phyloP scores from a whole-genome alignment of 37 sponge, comb jelly and placozoan genomes.

The Bolinopsis microptera region DNA sequence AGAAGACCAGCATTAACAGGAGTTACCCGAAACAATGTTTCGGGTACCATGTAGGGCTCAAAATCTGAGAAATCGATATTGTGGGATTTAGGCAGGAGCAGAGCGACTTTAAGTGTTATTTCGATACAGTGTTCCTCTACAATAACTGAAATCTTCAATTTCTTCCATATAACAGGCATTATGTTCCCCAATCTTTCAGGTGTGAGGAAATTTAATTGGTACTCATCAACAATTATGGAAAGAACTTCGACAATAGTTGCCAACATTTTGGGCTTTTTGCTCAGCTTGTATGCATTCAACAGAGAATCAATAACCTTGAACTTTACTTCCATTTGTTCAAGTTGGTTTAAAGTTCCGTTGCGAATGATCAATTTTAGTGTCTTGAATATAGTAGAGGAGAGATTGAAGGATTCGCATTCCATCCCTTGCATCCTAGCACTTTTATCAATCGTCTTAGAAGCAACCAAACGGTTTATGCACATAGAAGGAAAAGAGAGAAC shows the following conservation, averaged over 20 bases:
- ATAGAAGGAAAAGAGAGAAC: too few relatives aligned
- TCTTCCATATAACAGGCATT: not conserved
- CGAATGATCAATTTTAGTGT: too few relatives aligned
- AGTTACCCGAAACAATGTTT: not conserved
- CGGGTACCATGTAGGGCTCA: not conserved
- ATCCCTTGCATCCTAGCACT: too few relatives aligned
- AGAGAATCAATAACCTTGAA: not conserved
- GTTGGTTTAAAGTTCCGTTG: not conserved
- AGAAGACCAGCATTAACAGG: not conserved
- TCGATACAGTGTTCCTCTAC: not conserved
- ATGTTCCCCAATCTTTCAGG: not conserved
- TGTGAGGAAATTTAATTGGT: not conserved
- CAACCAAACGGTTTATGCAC: too few relatives aligned
- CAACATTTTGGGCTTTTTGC: too few relatives aligned
- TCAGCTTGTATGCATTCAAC: too few relatives aligned
- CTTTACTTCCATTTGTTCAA: not conserved
- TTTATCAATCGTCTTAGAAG: too few relatives aligned
- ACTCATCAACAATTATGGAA: not conserved
- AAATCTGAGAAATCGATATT: not conserved
- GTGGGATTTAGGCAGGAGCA: not conserved
- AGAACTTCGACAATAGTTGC: too few relatives aligned
- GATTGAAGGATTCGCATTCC: too few relatives aligned
- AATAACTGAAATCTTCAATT: not conserved
- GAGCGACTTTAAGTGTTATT: not conserved
- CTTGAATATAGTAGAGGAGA: too few relatives aligned